Percentiles rank a stretch among this genome's conserved stretches.
Conservation (phyloP, 2,888 invertebrate genomes). For the Caradrina kadenii region DNA sequence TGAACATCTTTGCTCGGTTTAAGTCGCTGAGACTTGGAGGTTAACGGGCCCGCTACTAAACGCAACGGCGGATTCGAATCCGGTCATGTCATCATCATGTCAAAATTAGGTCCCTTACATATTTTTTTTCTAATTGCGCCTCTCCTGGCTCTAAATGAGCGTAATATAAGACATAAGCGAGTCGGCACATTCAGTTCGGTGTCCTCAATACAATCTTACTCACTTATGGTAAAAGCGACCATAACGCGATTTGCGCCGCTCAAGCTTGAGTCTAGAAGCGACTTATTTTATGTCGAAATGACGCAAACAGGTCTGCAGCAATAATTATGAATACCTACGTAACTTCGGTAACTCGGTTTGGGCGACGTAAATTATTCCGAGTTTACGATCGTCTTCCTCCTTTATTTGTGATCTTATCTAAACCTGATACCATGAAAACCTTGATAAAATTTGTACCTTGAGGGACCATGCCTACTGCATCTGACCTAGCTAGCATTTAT, state of each 20-base stretch:
- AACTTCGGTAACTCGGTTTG: neutral
- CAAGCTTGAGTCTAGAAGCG: neutral
- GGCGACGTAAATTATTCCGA: neutral
- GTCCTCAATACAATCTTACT: too few species aligned
- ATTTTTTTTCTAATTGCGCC: too few species aligned
- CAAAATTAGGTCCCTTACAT: neutral
- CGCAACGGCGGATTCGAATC: slow-evolving; percentile 1
- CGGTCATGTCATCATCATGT: neutral
- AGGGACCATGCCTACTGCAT: neutral
- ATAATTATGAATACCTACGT: too few species aligned
- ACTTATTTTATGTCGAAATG: slow-evolving; percentile 4
- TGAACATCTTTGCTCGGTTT: neutral
- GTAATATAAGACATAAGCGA: too few species aligned
- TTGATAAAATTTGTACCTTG: neutral
- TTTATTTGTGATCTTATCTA: slow-evolving; percentile 1
- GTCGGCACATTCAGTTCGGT: too few species aligned
- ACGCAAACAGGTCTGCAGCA: neutral
- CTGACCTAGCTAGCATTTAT: neutral
- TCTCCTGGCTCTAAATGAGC: too few species aligned
- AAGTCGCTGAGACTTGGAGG: neutral
- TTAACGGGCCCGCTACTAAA: neutral
- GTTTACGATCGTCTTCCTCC: too few species aligned
- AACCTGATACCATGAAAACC: neutral
- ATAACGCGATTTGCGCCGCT: too few species aligned
- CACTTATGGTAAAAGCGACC: too few species aligned